Evolutionary conservation across 2,113 vertebrate species (phyloP), one percentile per base, ranked within the genome.

Genomic region (Columba livia): DNA sequence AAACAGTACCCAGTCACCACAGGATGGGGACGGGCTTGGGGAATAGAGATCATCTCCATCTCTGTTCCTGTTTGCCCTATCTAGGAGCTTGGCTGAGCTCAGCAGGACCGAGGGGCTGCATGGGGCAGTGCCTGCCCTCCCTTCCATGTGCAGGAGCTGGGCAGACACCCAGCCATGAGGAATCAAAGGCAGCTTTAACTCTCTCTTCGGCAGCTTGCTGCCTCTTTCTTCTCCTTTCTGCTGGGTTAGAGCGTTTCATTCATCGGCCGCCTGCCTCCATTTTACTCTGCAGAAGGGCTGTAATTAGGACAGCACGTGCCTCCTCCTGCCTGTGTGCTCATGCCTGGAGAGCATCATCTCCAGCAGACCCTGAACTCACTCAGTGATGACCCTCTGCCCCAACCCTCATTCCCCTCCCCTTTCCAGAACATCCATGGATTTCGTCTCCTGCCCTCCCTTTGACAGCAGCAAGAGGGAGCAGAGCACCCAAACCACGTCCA

Each of bases 341-440:
- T 17, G 6, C 53, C 40, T 0, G 0, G 47, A 81, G n/a, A 82
- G 24, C 57, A 82, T 50, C 81, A 82, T 80, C 81, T 85, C 89
- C 90, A 71, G 17, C 75, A 94, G 87, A 88, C 54, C 72, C 72
- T 83, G 84, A 93, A 93, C 53, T 94, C 93, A 94, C 34, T 26
- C 85, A 70, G 26, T 2, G 34, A 88, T 81, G 82, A 91, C 47
- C 38, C 40, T 80, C 65, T 74, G 34, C 66, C 26, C 18, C 75
- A 79, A 67, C 24, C n/a, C 42, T 80, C 77, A 38, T 79, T 65
- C 65, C 58, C 42, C 58, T 58, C 47, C 31, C 48, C 42, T 79
- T 95, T 38, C 79, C 31, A 95, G 40, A 18, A 73, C 75, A 91
- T 31, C 44, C 91, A 85, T 1, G 14, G 38, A 58, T 89, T 91